These are phyloP conservation scores for Chlorops oryzae DNA, from an alignment of 1,140 invertebrate genomes.

Conservation along the genomic window DNA sequence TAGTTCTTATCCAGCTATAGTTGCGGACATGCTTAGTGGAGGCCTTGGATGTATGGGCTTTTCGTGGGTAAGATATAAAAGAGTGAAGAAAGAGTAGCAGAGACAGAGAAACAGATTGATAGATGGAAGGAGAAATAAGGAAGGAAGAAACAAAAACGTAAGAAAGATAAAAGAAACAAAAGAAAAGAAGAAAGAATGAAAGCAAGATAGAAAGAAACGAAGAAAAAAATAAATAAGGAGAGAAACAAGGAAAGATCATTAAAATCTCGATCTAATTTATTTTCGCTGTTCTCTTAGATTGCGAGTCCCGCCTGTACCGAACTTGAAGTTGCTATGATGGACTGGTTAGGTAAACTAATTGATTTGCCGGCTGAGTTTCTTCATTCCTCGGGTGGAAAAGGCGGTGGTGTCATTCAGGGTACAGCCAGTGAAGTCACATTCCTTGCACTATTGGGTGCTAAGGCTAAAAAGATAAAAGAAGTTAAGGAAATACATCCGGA, in stretches of 20 bases:
- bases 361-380: slow-evolving; percentile 79
- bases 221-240: no score
- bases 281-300: slow-evolving; percentile 54
- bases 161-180: no score
- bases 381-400: slow-evolving; percentile 65
- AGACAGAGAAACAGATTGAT: no score
- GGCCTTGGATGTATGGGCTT: slow-evolving; percentile 84
- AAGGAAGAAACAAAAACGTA: no score
- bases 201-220: no score
- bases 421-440: slow-evolving; percentile 88
- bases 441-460: slow-evolving; percentile 74
- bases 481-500: slow-evolving; percentile 56
- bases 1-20: slow-evolving; percentile 77
- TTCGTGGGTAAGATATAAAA: slow-evolving; percentile 68
- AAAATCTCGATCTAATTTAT: no score
- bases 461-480: slow-evolving; percentile 61
- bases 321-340: slow-evolving; percentile 87
- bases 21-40: slow-evolving; percentile 79
- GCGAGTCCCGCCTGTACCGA: slow-evolving; percentile 93
- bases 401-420: slow-evolving; percentile 87
- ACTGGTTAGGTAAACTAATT: slow-evolving; percentile 89
- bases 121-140: no score
- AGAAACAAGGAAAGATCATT: no score
- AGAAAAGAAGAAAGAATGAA: no score
- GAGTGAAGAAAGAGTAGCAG: not conserved